These are phyloP conservation scores for Eupithecia vulgata DNA, from an alignment of 2,888 invertebrate species.

Conservation along the genomic window DNA sequence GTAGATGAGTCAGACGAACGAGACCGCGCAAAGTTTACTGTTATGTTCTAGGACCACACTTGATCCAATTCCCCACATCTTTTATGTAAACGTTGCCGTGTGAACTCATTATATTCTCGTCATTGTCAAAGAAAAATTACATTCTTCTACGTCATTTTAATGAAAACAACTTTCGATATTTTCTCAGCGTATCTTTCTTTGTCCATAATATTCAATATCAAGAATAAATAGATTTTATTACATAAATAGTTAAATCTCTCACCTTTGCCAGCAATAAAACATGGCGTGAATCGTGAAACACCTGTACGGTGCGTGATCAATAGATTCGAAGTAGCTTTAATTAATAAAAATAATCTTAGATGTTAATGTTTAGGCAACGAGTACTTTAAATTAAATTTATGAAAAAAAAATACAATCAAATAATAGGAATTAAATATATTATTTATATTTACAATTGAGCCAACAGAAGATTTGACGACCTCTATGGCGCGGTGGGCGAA, in stretches of 20 bases:
- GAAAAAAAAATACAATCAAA: too few relatives aligned
- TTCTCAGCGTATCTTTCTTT: conserved; percentile 6
- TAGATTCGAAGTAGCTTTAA: not conserved
- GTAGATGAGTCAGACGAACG: conserved; percentile 64
- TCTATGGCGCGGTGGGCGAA: too few relatives aligned
- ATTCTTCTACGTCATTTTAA: conserved; percentile 46
- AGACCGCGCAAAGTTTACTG: conserved; percentile 58
- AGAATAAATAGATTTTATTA: not conserved
- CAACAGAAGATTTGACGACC: too few relatives aligned
- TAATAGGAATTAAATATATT: too few relatives aligned
- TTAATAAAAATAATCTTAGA: conserved; percentile 18
- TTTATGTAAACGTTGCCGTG: conserved; percentile 60
- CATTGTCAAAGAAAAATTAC: conserved; percentile 49
- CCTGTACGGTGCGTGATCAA: conserved; percentile 5
- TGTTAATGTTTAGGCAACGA: conserved; percentile 11
- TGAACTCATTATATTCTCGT: conserved; percentile 63
- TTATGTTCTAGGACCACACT: conserved; percentile 65
- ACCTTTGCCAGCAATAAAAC: not conserved
- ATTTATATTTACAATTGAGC: too few relatives aligned
- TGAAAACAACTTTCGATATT: conserved; percentile 39
- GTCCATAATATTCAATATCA: not conserved
- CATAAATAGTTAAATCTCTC: not conserved
- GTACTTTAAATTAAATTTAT: not conserved
- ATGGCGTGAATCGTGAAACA: not conserved
- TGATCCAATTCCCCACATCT: conserved; percentile 77